Evolutionary conservation across 2,888 invertebrate species (phyloP).

Genomic region (Luffia ferchaultella): DNA sequence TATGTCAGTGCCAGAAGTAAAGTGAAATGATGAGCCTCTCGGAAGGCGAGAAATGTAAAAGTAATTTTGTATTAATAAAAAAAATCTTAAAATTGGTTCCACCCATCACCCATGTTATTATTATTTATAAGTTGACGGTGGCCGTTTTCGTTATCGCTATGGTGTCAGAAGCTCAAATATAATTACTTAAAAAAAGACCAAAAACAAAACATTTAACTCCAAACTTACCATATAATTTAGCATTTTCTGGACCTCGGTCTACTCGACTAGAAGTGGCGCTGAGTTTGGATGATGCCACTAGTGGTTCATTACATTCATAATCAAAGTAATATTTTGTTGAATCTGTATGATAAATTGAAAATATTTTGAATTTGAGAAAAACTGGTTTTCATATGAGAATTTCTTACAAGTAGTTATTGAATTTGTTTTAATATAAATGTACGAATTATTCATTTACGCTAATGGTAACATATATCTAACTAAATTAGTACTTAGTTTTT

Average conservation of each 20-base stretch:
- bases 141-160: too few relatives aligned
- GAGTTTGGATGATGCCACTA: constrained; percentile 76
- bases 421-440: background rate
- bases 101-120: too few relatives aligned
- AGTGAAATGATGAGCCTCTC: too few relatives aligned
- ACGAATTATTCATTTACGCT: background rate
- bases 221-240: constrained; percentile 82
- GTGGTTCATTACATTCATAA: constrained; percentile 80
- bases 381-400: background rate
- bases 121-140: too few relatives aligned
- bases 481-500: background rate
- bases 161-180: too few relatives aligned
- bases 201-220: constrained; percentile 1
- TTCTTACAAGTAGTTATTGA: background rate
- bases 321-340: constrained; percentile 50
- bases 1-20: too few relatives aligned
- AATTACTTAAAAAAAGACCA: background rate
- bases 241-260: constrained; percentile 87
- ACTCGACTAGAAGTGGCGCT: constrained; percentile 82
- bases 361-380: background rate
- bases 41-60: too few relatives aligned
- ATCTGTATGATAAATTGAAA: constrained; percentile 32
- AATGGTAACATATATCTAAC: background rate
- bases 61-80: too few relatives aligned
- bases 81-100: too few relatives aligned